Conservation (phyloP, 2,113 vertebrate species). For the Aegotheles bennettii region DNA sequence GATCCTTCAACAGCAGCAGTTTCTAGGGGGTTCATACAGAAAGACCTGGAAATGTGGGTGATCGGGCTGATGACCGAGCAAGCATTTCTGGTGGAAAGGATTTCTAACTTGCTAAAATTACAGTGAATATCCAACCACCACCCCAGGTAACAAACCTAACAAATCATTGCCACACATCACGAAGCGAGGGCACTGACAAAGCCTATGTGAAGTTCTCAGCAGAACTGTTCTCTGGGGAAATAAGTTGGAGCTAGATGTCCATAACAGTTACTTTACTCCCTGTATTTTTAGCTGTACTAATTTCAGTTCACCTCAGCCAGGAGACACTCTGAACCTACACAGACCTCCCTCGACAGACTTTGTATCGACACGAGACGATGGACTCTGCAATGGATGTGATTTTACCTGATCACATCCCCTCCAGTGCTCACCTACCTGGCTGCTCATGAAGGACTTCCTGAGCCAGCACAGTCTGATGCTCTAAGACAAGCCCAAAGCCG, state of each 20-base stretch:
- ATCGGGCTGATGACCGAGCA: accelerated
- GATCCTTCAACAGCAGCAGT: neutral
- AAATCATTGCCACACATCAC: accelerated
- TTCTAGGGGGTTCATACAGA: neutral
- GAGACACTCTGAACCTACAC: neutral
- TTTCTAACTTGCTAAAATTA: neutral
- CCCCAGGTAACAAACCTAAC: neutral
- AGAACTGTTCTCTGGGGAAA: neutral
- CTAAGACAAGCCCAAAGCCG: neutral
- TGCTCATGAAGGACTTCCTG: neutral
- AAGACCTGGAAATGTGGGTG: neutral
- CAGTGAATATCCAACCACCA: neutral
- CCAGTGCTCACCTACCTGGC: neutral
- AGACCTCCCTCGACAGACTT: neutral
- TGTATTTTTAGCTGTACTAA: neutral
- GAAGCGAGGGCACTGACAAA: neutral
- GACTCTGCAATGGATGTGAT: neutral
- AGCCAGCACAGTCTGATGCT: neutral
- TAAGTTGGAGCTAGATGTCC: neutral
- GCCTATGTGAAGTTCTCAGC: neutral
- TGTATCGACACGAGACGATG: accelerated
- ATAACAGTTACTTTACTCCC: neutral
- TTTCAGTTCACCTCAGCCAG: neutral
- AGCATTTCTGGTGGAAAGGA: neutral
- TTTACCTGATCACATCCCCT: neutral